These are phyloP conservation scores for Geophilus truncorum DNA, from an alignment of 2,888 invertebrate species.

Conservation along the genomic window DNA sequence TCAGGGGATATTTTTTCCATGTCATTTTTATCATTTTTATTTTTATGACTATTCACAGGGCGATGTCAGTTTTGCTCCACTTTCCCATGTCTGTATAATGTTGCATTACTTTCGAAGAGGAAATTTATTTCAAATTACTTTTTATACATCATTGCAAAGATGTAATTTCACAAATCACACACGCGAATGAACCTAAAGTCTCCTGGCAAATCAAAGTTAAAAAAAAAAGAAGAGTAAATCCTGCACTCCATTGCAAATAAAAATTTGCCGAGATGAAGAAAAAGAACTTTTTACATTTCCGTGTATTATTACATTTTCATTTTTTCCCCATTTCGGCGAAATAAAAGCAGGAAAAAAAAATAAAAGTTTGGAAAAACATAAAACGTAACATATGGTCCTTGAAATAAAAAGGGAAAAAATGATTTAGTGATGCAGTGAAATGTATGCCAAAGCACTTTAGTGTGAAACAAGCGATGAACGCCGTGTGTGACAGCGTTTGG, in stretches of 20 bases:
- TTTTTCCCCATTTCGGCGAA: too few species aligned
- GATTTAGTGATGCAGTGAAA: neutral
- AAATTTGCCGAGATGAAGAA: too few species aligned
- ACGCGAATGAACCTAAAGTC: neutral
- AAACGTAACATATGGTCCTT: neutral
- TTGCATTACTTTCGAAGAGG: neutral
- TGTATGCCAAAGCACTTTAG: neutral
- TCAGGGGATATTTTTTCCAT: too few species aligned
- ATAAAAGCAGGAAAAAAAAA: neutral
- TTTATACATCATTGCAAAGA: neutral
- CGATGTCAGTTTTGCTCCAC: neutral
- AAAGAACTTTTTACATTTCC: neutral
- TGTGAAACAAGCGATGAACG: neutral
- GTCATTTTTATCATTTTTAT: neutral
- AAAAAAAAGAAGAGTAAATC: neutral
- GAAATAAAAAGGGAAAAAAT: neutral
- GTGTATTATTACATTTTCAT: neutral
- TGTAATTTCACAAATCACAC: neutral
- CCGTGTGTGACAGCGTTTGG: neutral
- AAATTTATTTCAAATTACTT: neutral
- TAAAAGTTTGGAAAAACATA: neutral
- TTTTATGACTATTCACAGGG: neutral
- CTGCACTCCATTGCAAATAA: too few species aligned
- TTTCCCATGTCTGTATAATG: neutral
- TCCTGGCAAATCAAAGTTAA: neutral